phyloP scores from a whole-genome alignment of 2,888 invertebrate genomes.

The Diaphora mendica region DNA sequence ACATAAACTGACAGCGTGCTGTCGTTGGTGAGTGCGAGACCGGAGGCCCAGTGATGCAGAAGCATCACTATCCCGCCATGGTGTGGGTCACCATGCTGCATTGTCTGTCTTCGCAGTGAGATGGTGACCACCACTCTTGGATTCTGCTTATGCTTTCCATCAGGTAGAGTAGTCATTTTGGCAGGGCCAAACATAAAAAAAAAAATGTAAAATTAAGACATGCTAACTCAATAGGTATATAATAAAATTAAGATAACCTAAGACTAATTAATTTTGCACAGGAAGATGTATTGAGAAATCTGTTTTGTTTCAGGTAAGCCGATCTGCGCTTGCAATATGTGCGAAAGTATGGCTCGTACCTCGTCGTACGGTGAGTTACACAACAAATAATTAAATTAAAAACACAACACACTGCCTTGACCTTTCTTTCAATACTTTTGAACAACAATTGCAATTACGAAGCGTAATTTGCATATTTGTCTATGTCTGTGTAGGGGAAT shows the following conservation, averaged over 20 bases:
- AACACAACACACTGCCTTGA: constrained; percentile 47
- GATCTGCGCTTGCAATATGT: constrained; percentile 67
- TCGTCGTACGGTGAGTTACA: constrained; percentile 71
- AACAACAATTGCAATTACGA: constrained; percentile 48
- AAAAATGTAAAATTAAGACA: neutral
- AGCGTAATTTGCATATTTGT: constrained; percentile 56
- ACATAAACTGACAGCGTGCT: too few relatives aligned
- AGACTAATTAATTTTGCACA: neutral
- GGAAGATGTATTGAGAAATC: constrained; percentile 25
- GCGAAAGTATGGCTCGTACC: constrained; percentile 63
- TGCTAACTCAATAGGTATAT: neutral
- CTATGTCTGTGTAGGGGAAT: constrained; percentile 50
- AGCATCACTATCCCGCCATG: too few relatives aligned
- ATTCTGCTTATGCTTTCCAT: too few relatives aligned
- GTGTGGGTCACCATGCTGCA: too few relatives aligned
- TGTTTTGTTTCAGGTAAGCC: constrained; percentile 80
- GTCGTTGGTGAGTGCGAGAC: too few relatives aligned
- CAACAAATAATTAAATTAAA: constrained; percentile 33
- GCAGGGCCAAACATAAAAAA: too few relatives aligned
- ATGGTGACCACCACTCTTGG: too few relatives aligned
- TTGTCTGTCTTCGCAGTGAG: too few relatives aligned
- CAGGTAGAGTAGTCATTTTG: too few relatives aligned
- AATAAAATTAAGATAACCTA: neutral
- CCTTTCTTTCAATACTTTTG: constrained; percentile 49
- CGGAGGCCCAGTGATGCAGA: too few relatives aligned